phyloP scores from a whole-genome alignment of 35 echinoderm and acorn worm genomes.

The Patiria miniata region DNA sequence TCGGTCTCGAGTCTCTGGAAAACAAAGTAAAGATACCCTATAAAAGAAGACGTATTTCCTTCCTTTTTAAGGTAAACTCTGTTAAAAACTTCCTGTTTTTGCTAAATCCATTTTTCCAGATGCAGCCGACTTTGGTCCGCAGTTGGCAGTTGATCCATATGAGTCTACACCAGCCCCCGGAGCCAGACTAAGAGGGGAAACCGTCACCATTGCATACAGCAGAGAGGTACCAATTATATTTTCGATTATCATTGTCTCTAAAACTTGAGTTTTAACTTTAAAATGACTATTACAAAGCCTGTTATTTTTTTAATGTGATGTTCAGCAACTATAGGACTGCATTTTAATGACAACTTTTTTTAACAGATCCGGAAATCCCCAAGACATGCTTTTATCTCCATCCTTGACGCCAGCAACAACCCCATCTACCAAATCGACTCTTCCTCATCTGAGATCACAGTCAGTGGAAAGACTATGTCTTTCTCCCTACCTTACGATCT shows the following conservation, averaged over 20 bases:
- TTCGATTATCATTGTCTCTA: no score
- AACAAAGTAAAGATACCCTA: no score
- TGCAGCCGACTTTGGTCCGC: not conserved
- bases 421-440: not conserved
- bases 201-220: conserved; percentile 1
- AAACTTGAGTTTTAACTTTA: no score
- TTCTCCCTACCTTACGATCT: conserved; percentile 15
- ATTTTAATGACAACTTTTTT: no score
- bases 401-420: not conserved
- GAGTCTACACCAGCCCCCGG: not conserved
- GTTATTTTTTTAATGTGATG: no score
- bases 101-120: not conserved
- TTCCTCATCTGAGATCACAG: not conserved
- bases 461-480: not conserved
- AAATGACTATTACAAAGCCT: no score
- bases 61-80: no score
- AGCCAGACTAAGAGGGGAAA: not conserved
- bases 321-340: no score
- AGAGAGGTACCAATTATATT: not conserved
- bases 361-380: not conserved
- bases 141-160: not conserved
- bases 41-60: no score
- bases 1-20: no score
- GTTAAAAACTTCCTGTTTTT: no score
- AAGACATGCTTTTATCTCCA: not conserved